A percentile compares a stretch with the other conserved stretches of the same genome.
Evolutionary conservation across 2,888 invertebrate species (phyloP).

Genomic region (Tenthredo mesomela): DNA sequence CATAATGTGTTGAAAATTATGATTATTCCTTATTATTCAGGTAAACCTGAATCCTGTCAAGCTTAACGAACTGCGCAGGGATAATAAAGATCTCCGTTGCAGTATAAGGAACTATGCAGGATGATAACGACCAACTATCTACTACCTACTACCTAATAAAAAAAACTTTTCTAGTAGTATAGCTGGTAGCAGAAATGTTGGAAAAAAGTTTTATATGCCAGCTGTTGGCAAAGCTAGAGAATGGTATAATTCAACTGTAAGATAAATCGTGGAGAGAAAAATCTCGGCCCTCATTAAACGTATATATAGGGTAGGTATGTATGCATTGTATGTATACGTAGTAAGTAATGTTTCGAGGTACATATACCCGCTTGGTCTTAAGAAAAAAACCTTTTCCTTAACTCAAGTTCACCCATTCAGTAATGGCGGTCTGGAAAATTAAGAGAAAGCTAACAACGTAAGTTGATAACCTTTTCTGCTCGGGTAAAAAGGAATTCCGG

Average conservation of each 20-base stretch:
- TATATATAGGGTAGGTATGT: too few species aligned
- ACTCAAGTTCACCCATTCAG: not conserved
- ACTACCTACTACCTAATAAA: not conserved
- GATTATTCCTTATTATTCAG: not conserved
- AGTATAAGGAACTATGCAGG: slow-evolving; percentile 29
- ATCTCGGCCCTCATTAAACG: slow-evolving; percentile 10
- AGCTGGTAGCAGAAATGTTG: not conserved
- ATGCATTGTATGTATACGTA: too few species aligned
- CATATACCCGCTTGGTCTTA: too few species aligned
- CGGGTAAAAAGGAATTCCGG: not conserved
- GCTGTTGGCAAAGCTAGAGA: slow-evolving; percentile 17
- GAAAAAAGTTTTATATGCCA: not conserved
- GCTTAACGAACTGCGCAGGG: not conserved
- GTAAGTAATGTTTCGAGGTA: too few species aligned
- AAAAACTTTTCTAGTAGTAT: not conserved
- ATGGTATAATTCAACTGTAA: slow-evolving; percentile 5
- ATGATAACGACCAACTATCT: slow-evolving; percentile 33
- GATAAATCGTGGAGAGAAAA: slow-evolving; percentile 1
- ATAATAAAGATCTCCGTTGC: slow-evolving; percentile 22
- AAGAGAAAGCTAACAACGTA: slow-evolving; percentile 28
- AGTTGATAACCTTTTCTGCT: slow-evolving; percentile 10
- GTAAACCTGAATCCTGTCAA: not conserved
- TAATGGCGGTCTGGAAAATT: not conserved
- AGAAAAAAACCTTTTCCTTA: not conserved
- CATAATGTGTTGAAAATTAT: not conserved